These are phyloP conservation scores for Pissodes strobi DNA, from an alignment of 1,140 invertebrate species.

Conservation along the genomic window DNA sequence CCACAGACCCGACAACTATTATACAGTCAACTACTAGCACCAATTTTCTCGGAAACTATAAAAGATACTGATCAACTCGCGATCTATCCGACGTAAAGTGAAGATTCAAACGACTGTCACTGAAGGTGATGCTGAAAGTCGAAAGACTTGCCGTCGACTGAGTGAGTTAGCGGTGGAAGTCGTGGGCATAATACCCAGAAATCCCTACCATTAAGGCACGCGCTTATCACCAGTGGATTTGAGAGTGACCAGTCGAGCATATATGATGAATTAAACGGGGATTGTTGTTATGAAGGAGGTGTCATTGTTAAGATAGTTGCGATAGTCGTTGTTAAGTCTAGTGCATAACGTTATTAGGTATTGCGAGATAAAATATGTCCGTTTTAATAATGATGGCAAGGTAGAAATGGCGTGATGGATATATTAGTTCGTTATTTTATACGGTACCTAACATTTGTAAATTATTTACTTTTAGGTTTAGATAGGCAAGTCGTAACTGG, in stretches of 20 bases:
- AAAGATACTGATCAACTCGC: neutral
- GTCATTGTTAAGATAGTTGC: conserved; percentile 29
- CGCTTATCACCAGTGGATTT: conserved; percentile 30
- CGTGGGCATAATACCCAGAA: conserved; percentile 36
- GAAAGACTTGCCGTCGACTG: conserved; percentile 15
- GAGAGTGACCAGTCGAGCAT: conserved; percentile 39
- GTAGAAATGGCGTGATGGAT: conserved; percentile 13
- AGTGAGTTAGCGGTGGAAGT: conserved; percentile 27
- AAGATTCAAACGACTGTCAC: conserved; percentile 1
- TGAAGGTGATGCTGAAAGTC: neutral
- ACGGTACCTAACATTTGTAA: too few relatives aligned
- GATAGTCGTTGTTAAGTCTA: conserved; percentile 8
- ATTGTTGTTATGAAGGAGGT: conserved; percentile 46
- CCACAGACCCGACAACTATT: too few relatives aligned
- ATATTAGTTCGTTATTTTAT: neutral
- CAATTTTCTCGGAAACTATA: neutral
- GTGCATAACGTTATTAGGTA: conserved; percentile 16
- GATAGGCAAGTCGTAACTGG: too few relatives aligned
- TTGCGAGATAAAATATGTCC: conserved; percentile 12
- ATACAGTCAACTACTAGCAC: too few relatives aligned
- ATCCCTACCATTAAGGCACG: conserved; percentile 40
- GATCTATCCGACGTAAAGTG: neutral
- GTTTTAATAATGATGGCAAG: conserved; percentile 13
- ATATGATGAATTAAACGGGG: conserved; percentile 48
- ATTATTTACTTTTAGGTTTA: too few relatives aligned